Percentiles rank a stretch among this genome's conserved stretches.
These are phyloP conservation scores for Conomelus anceps DNA, from an alignment of 2,888 invertebrate genomes.

Conservation along the genomic window DNA sequence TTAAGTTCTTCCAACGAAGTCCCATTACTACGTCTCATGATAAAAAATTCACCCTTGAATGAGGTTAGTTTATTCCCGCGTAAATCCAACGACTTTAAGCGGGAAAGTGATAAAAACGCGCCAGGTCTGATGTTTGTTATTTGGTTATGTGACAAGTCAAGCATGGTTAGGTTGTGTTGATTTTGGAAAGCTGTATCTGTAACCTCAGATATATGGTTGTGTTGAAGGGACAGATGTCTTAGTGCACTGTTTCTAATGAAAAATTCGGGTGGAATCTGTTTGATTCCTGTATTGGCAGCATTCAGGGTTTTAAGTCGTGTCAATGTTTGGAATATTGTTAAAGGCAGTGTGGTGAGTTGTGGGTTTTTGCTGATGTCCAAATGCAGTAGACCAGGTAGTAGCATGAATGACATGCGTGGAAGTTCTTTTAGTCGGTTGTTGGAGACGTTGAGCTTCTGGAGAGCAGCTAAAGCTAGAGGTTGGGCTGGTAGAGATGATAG, in stretches of 20 bases:
- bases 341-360: constrained; percentile 55
- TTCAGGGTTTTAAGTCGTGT: constrained; percentile 62
- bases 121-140: constrained; percentile 67
- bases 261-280: constrained; percentile 63
- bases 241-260: constrained; percentile 60
- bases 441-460: constrained; percentile 68
- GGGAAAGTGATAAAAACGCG: constrained; percentile 70
- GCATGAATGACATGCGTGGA: constrained; percentile 58
- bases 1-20: constrained; percentile 68
- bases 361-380: constrained; percentile 71
- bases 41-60: constrained; percentile 78
- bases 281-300: constrained; percentile 65
- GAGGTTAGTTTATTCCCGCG: constrained; percentile 70
- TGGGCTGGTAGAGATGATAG: constrained; percentile 59
- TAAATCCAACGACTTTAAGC: constrained; percentile 62
- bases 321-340: constrained; percentile 61
- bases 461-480: constrained; percentile 55
- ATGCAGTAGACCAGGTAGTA: constrained; percentile 58
- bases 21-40: constrained; percentile 46
- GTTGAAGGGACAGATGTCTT: constrained; percentile 59
- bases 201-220: constrained; percentile 70
- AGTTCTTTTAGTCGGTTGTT: constrained; percentile 70
- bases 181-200: constrained; percentile 70
- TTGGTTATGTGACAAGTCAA: constrained; percentile 68
- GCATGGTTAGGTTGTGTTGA: constrained; percentile 59